A percentile compares a stretch with the other conserved stretches of the same genome.
Evolutionary conservation across 2,797 vertebrate species (phyloP).

Genomic region (Margarornis squamiger): DNA sequence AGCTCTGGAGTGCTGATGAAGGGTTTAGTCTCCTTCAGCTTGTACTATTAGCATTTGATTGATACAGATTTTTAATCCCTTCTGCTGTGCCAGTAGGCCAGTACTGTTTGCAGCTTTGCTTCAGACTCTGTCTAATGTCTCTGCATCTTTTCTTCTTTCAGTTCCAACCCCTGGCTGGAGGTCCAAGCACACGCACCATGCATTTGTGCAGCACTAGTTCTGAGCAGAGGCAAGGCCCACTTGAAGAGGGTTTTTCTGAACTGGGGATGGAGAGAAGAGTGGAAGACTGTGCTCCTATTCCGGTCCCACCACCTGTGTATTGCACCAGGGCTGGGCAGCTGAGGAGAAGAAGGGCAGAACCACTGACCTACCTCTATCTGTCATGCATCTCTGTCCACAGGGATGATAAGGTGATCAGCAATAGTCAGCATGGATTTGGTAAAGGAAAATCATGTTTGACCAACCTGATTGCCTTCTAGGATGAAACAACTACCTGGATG

Average conservation of each 20-base stretch:
- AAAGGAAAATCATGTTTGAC: not conserved
- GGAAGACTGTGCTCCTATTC: not conserved
- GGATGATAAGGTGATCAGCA: not conserved
- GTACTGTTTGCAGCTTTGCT: not conserved
- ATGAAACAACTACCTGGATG: not conserved
- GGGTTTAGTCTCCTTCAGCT: not conserved
- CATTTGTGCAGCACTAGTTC: accelerated
- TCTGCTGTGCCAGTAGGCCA: not conserved
- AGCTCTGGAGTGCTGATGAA: not conserved
- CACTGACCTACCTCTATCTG: not conserved
- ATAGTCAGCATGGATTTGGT: not conserved
- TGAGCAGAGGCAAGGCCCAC: not conserved
- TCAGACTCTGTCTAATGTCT: not conserved
- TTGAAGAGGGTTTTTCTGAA: not conserved
- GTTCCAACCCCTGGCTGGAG: not conserved
- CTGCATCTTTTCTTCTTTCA: not conserved
- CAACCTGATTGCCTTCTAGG: not conserved
- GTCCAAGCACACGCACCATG: not conserved
- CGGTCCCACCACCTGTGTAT: not conserved
- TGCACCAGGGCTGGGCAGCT: not conserved
- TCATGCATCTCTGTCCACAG: not conserved
- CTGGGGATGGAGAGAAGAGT: not conserved
- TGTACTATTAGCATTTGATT: not conserved
- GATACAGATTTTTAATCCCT: not conserved
- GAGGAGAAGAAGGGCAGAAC: not conserved